Conservation (phyloP, 2,888 invertebrate genomes). For the Linyphia triangularis region DNA sequence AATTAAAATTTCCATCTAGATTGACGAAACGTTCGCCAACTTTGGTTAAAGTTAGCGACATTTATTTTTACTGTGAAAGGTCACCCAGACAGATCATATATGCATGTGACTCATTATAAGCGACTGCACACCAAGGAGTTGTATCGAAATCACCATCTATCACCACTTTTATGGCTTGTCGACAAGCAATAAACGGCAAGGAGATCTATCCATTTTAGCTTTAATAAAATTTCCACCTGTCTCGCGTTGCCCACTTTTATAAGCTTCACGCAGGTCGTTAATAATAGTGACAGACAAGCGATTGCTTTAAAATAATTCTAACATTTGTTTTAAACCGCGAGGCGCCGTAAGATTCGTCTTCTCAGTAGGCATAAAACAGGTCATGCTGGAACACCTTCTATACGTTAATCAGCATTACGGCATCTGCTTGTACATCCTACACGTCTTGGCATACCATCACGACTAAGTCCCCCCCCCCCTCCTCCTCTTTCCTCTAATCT, state of each 20-base stretch:
- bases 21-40: too few species aligned
- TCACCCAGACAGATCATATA: too few species aligned
- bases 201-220: neutral
- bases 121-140: neutral
- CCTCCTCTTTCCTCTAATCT: conserved; percentile 7
- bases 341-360: conserved; percentile 40
- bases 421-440: conserved; percentile 14
- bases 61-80: too few species aligned
- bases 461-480: conserved; percentile 12
- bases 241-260: neutral
- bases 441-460: conserved; percentile 20
- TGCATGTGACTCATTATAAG: too few species aligned
- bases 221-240: conserved; percentile 34
- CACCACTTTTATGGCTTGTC: neutral
- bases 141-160: neutral
- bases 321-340: conserved; percentile 47
- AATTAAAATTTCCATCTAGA: too few species aligned
- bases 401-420: conserved; percentile 55
- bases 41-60: too few species aligned
- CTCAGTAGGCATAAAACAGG: conserved; percentile 60
- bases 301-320: conserved; percentile 48
- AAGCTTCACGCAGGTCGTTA: conserved; percentile 30
- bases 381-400: conserved; percentile 30
- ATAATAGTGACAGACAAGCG: conserved; percentile 50
- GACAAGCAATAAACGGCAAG: neutral